Evolutionary conservation across 2,888 invertebrate species (phyloP), one percentile per base, ranked within the genome.

Genomic region (Liodrosophila aerea): DNA sequence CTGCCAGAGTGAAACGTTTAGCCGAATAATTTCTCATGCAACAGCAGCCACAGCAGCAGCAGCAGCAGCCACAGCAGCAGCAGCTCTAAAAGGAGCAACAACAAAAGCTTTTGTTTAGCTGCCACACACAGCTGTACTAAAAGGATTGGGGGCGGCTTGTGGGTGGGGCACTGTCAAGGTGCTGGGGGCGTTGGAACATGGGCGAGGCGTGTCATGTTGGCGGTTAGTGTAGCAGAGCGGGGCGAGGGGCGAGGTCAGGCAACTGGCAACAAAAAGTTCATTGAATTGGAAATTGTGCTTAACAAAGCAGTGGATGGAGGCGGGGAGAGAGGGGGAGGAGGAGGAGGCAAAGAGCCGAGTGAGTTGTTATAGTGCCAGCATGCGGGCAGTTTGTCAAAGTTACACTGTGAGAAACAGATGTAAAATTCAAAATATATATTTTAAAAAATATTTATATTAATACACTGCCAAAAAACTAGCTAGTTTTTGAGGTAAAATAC

Each of bases 241-340:
- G 2, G 3, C 0, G 2, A 0, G 11, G 12, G 31, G 8, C 11
- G n/a, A 22, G 41, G 63, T 58, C 52, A 57, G 47, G 61, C 62
- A 71, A 44, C 70, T 62, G 71, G 58, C 39, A 68, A 67, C 82
- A 82, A 80, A 82, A 70, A 64, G 81, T 77, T 81, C 84, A 83
- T 66, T 81, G 81, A 81, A 70, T 81, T 80, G 81, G 84, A 81
- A 81, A 83, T 76, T 83, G 70, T 54, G 69, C 77, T 76, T 69
- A 81, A 68, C 65, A 68, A 68, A 68, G 61, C 13, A 13, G 50
- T n/a, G 13, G 4, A 15, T 2, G 34, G 7, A n/a, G 30, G 7
- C 16, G 18, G 18, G 4, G 15, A 0, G 27, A 9, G 9, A 31
- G n/a, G n/a, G 30, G 30, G n/a, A 4, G 3, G 9, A 9, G n/a